These are phyloP conservation scores for Lanius ludovicianus DNA, from an alignment of 2,113 vertebrate genomes.

Conservation along the genomic window DNA sequence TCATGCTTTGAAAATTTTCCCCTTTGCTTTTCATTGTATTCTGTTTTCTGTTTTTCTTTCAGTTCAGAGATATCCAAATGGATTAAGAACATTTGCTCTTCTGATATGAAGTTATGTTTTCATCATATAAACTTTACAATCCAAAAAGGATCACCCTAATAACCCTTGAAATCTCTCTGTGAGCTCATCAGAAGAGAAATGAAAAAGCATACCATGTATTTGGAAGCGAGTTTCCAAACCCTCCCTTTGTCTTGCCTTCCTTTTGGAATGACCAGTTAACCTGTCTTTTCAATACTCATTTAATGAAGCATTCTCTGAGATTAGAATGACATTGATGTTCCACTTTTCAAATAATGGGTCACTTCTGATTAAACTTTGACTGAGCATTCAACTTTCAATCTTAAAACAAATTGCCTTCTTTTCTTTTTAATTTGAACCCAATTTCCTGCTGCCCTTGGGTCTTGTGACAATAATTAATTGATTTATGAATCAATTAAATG, in stretches of 20 bases:
- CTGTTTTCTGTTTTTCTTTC: not conserved
- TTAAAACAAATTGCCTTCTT: slow-evolving; percentile 70
- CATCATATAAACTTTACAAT: not conserved
- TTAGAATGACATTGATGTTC: slow-evolving; percentile 65
- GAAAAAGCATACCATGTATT: not conserved
- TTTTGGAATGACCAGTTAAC: slow-evolving; percentile 35
- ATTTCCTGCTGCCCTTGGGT: slow-evolving; percentile 62
- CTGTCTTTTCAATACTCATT: slow-evolving; percentile 19
- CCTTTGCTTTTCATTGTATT: fast-evolving
- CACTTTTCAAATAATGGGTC: slow-evolving; percentile 70
- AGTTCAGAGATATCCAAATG: not conserved
- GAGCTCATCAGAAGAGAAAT: not conserved
- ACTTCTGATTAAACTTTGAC: slow-evolving; percentile 75
- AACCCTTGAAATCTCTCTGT: not conserved
- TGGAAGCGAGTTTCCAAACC: not conserved
- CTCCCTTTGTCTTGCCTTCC: not conserved
- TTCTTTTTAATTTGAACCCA: slow-evolving; percentile 70
- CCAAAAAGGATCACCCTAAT: not conserved
- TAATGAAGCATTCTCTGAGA: slow-evolving; percentile 65
- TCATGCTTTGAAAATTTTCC: not conserved
- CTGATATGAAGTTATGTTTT: not conserved
- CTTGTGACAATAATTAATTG: slow-evolving; percentile 70
- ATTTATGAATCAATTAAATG: slow-evolving; percentile 70
- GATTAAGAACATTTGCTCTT: not conserved
- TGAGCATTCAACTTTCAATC: slow-evolving; percentile 69